Evolutionary conservation across 1,140 invertebrate species (phyloP).

Genomic region (Drosophila orena): DNA sequence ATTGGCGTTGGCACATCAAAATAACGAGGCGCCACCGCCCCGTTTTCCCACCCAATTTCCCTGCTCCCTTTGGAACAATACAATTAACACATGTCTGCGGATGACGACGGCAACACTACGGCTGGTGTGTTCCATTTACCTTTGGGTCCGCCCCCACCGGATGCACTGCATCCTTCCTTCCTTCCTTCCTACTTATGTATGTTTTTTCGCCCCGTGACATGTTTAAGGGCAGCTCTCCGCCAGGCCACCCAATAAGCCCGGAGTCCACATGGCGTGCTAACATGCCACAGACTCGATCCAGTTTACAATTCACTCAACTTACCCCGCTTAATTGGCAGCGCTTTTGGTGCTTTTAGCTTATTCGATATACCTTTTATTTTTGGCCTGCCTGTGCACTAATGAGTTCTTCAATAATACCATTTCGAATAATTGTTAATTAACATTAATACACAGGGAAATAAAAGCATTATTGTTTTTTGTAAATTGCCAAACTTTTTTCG

Average conservation of each 20-base stretch:
- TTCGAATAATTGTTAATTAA: slow-evolving; percentile 35
- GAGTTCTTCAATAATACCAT: not conserved
- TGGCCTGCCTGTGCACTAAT: slow-evolving; percentile 14
- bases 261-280: slow-evolving; percentile 23
- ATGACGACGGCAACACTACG: slow-evolving; percentile 52
- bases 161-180: slow-evolving; percentile 25
- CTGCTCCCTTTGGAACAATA: slow-evolving; percentile 25
- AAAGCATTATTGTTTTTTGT: not conserved
- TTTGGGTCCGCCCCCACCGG: slow-evolving; percentile 2
- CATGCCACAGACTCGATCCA: slow-evolving; percentile 14
- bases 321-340: slow-evolving; percentile 16
- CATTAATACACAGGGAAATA: not conserved
- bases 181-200: slow-evolving; percentile 11
- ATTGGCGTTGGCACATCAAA: slow-evolving; percentile 28
- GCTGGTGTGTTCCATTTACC: slow-evolving; percentile 30
- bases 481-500: not conserved
- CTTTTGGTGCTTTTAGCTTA: slow-evolving; percentile 17
- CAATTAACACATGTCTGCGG: slow-evolving; percentile 69
- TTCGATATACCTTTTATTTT: slow-evolving; percentile 16
- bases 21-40: slow-evolving; percentile 24
- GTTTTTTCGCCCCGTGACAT: not conserved
- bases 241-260: not conserved
- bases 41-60: not conserved
- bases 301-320: slow-evolving; percentile 13
- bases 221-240: slow-evolving; percentile 12